Conservation (phyloP, 2,797 vertebrate species). For the Sebastes nivosus region DNA sequence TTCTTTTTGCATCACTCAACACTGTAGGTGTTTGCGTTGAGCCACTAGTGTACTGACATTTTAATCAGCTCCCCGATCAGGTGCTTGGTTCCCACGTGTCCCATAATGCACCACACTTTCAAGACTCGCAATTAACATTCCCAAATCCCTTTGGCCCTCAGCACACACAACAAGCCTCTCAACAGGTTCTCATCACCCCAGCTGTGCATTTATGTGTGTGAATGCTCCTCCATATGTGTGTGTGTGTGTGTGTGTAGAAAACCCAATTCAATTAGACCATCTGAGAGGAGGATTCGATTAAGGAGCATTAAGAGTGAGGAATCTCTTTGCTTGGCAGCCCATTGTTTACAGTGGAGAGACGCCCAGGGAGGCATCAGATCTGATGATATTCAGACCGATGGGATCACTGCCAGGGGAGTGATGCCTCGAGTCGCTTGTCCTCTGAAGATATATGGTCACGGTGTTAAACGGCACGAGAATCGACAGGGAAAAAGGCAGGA, state of each 20-base stretch:
- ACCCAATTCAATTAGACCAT: conserved; percentile 68
- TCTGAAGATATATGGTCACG: conserved; percentile 37
- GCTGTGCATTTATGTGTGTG: conserved; percentile 22
- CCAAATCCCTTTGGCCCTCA: conserved; percentile 24
- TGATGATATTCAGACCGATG: conserved; percentile 60
- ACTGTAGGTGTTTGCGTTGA: not conserved
- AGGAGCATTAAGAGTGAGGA: conserved; percentile 50
- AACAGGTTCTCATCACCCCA: conserved; percentile 46
- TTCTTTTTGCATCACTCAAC: conserved; percentile 15
- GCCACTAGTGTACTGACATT: conserved; percentile 49
- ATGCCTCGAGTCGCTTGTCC: conserved; percentile 29
- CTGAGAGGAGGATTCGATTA: conserved; percentile 64
- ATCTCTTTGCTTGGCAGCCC: conserved; percentile 56
- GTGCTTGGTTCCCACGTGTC: conserved; percentile 37
- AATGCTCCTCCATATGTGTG: conserved; percentile 5
- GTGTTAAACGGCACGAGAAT: conserved; percentile 20
- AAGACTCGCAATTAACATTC: conserved; percentile 56
- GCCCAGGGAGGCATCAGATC: conserved; percentile 48
- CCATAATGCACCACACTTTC: conserved; percentile 53
- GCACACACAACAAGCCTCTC: conserved; percentile 36
- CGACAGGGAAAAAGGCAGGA: conserved; percentile 8
- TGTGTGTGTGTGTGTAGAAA: conserved; percentile 28
- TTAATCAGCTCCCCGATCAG: conserved; percentile 64
- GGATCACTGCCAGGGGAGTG: conserved; percentile 48
- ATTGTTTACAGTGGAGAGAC: conserved; percentile 59